Evolutionary conservation across 2,888 invertebrate species (phyloP).

Genomic region (Cyclophora albipunctata): DNA sequence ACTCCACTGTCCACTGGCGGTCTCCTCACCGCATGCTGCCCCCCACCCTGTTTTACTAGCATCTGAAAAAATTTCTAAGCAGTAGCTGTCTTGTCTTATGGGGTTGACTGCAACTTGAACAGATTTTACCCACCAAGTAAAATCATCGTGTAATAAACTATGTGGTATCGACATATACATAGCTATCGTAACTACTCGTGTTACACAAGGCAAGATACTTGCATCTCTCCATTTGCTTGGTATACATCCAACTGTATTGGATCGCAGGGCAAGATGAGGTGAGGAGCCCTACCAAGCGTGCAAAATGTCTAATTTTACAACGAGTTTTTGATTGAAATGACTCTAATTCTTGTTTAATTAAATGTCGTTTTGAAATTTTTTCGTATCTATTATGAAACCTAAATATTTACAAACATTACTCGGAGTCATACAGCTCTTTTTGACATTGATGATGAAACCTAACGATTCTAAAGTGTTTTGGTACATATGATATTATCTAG

Average conservation of each 20-base stretch:
- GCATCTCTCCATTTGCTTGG: not conserved
- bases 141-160: not conserved
- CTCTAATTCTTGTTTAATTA: no score
- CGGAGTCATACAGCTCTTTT: not conserved
- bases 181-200: not conserved
- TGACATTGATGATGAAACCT: not conserved
- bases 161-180: not conserved
- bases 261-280: not conserved
- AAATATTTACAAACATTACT: not conserved
- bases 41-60: conserved; percentile 9
- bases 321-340: no score
- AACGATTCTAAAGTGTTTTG: not conserved
- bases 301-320: not conserved
- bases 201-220: not conserved
- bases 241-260: not conserved
- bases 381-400: not conserved
- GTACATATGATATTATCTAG: not conserved
- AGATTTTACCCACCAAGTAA: not conserved
- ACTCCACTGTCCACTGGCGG: conserved; percentile 4
- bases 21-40: not conserved
- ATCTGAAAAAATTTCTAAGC: conserved; percentile 5
- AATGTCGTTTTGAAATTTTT: not conserved
- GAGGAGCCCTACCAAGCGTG: not conserved
- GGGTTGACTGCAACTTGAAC: not conserved
- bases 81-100: not conserved